These are phyloP conservation scores for Sphaerophoria taeniata DNA, from an alignment of 2,888 invertebrate species.

Conservation along the genomic window DNA sequence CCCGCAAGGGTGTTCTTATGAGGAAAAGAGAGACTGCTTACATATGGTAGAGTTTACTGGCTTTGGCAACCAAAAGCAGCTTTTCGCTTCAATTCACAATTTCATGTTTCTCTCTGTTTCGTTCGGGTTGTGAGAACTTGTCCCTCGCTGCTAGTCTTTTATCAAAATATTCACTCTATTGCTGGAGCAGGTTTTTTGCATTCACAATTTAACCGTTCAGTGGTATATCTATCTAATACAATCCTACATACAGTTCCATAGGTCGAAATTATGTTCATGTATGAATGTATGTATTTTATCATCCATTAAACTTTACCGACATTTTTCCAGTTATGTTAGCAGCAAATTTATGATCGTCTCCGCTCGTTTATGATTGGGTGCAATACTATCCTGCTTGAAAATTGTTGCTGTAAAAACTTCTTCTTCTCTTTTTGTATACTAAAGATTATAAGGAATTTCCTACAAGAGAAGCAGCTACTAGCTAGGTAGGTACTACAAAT, in stretches of 20 bases:
- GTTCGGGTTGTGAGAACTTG: constrained; percentile 36
- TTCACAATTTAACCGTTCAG: constrained; percentile 25
- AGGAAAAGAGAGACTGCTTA: constrained; percentile 41
- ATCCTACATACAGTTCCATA: constrained; percentile 21
- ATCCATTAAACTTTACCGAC: constrained; percentile 73
- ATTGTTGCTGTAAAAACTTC: constrained; percentile 11
- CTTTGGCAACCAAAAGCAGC: constrained; percentile 69
- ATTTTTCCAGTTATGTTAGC: constrained; percentile 73
- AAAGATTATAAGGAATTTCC: constrained; percentile 17
- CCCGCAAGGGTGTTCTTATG: constrained; percentile 39
- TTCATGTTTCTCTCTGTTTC: constrained; percentile 35
- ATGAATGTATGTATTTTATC: constrained; percentile 70
- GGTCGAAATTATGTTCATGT: constrained; percentile 62
- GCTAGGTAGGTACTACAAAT: background rate
- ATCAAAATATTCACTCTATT: constrained; percentile 47
- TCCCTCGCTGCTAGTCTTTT: constrained; percentile 35
- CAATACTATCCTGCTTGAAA: constrained; percentile 54
- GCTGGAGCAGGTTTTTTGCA: constrained; percentile 22
- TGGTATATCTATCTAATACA: too few species aligned
- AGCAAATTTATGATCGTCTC: constrained; percentile 70
- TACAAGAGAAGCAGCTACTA: background rate
- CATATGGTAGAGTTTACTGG: constrained; percentile 62
- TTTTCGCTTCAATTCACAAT: constrained; percentile 73
- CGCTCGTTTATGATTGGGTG: constrained; percentile 67
- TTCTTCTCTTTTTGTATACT: background rate